A percentile compares a stretch with the other conserved stretches of the same genome.
phyloP scores from a whole-genome alignment of 2,113 vertebrate species.

The Cepphus grylle region DNA sequence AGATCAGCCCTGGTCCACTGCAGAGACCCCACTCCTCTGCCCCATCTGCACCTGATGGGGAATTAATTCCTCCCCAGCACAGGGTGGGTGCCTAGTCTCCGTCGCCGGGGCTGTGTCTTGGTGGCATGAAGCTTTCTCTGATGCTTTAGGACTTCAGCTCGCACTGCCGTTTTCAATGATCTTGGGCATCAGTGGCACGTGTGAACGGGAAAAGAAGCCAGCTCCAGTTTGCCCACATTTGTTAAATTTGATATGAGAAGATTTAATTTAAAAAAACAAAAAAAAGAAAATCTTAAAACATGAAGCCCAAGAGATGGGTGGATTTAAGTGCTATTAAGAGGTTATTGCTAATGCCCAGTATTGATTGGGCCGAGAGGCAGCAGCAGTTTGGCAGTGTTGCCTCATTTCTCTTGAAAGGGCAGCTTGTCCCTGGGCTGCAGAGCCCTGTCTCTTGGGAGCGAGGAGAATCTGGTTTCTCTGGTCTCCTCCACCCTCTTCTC shows the following conservation, averaged over 20 bases:
- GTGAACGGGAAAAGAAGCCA: not conserved
- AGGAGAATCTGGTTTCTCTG: not conserved
- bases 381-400: not conserved
- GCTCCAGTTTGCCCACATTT: not conserved
- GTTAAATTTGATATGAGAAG: not conserved
- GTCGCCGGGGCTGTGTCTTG: not conserved
- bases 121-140: not conserved
- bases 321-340: not conserved
- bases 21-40: not conserved
- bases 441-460: rapidly evolving
- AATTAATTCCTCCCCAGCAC: not conserved
- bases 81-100: not conserved
- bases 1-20: not conserved
- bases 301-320: not conserved
- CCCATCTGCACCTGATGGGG: not conserved
- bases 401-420: not conserved
- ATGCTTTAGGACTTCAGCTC: not conserved
- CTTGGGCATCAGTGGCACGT: not conserved
- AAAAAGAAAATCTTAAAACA: not conserved
- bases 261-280: not conserved
- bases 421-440: not conserved
- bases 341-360: not conserved
- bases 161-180: rapidly evolving
- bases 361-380: not conserved
- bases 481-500: not conserved